Conservation (phyloP, 2,797 vertebrate genomes). For the Tolypeutes matacus region DNA sequence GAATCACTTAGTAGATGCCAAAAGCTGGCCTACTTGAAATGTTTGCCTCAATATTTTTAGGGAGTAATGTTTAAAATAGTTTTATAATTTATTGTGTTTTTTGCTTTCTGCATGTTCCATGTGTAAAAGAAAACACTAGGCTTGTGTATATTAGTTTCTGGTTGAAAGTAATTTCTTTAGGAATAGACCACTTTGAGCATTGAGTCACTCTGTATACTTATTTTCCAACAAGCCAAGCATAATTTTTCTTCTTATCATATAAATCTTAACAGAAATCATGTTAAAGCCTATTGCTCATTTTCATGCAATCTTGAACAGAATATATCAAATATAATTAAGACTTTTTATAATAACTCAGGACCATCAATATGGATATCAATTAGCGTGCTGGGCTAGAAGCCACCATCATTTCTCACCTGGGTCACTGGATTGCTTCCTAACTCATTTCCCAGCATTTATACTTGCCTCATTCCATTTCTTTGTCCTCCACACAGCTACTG, state of each 20-base stretch:
- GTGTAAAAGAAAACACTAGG: constrained; percentile 34
- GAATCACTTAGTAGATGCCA: constrained; percentile 48
- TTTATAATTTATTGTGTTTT: neutral
- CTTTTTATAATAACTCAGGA: constrained; percentile 1
- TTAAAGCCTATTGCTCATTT: constrained; percentile 35
- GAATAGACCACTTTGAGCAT: constrained; percentile 16
- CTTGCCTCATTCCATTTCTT: neutral
- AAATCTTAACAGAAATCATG: constrained; percentile 55
- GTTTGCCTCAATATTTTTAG: constrained; percentile 55
- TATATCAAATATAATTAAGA: neutral
- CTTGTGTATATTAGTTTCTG: constrained; percentile 37
- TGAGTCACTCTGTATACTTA: constrained; percentile 13
- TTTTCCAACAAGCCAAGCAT: constrained; percentile 57
- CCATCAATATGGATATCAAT: neutral
- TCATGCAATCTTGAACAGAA: neutral
- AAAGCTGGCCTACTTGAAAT: constrained; percentile 59
- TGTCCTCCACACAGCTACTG: neutral
- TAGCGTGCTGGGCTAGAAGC: neutral
- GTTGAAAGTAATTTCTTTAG: constrained; percentile 51
- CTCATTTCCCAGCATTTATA: neutral
- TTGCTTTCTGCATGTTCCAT: neutral
- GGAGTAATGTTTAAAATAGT: neutral
- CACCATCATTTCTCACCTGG: neutral
- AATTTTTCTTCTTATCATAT: neutral
- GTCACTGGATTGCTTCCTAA: neutral